These are phyloP conservation scores for Bombylius discolor DNA, from an alignment of 2,888 invertebrate species.

Conservation along the genomic window DNA sequence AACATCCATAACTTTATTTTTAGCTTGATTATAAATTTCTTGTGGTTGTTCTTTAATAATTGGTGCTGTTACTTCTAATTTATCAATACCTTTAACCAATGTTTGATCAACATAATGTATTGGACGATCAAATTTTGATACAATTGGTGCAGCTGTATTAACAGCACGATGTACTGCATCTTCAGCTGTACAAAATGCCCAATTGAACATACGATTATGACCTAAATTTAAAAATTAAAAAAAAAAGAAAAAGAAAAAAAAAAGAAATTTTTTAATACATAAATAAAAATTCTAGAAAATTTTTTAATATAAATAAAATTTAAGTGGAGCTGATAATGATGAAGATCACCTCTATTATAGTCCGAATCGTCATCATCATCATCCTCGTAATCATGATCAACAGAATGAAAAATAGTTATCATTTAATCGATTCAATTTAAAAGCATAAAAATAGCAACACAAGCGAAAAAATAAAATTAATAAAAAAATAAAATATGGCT, in stretches of 20 bases:
- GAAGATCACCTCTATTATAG: too few relatives aligned
- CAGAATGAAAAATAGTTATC: too few relatives aligned
- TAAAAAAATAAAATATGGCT: too few relatives aligned
- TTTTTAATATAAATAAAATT: too few relatives aligned
- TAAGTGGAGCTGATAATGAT: too few relatives aligned
- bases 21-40: constrained; percentile 43
- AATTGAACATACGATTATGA: constrained; percentile 50
- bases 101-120: constrained; percentile 50
- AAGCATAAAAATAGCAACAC: too few relatives aligned
- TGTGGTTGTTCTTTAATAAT: constrained; percentile 53
- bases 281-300: too few relatives aligned
- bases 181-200: constrained; percentile 56
- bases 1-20: constrained; percentile 44
- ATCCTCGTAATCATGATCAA: too few relatives aligned
- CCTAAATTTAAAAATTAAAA: constrained; percentile 28
- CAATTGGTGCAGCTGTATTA: constrained; percentile 44
- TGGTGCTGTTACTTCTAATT: constrained; percentile 51
- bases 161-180: constrained; percentile 48
- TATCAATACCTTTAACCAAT: constrained; percentile 51
- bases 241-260: constrained; percentile 7
- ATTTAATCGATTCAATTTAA: too few relatives aligned
- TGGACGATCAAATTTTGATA: constrained; percentile 41
- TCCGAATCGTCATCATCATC: too few relatives aligned
- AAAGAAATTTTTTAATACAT: neutral
- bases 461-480: too few relatives aligned